Evolutionary conservation across 64 coral and sea anemone genomes (phyloP).

Genomic region (Orbicella faveolata): DNA sequence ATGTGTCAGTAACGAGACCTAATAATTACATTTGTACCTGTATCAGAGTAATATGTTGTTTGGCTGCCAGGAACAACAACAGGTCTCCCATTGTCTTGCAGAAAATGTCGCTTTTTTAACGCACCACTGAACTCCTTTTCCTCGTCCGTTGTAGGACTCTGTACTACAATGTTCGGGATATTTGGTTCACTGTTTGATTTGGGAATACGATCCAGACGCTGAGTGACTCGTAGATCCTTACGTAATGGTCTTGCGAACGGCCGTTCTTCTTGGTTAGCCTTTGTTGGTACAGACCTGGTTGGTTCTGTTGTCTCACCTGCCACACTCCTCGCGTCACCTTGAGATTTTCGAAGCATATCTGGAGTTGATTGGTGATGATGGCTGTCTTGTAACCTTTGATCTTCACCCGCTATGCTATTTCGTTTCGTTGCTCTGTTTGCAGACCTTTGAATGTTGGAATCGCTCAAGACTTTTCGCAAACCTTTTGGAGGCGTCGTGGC

Average conservation of each 20-base stretch:
- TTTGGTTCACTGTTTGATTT: conserved; percentile 40
- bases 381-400: background rate
- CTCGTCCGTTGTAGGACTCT: conserved; percentile 89
- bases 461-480: conserved; percentile 30
- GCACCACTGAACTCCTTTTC: conserved; percentile 31
- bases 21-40: background rate
- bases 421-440: background rate
- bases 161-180: conserved; percentile 69
- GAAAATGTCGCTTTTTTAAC: background rate
- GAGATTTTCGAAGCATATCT: conserved; percentile 1
- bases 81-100: conserved; percentile 1
- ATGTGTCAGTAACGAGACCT: too few species aligned
- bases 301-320: background rate
- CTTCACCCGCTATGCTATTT: background rate
- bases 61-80: background rate
- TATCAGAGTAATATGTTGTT: conserved; percentile 26
- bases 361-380: conserved; percentile 6
- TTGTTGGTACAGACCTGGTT: background rate
- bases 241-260: background rate
- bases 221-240: background rate
- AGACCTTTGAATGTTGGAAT: background rate
- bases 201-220: conserved; percentile 15
- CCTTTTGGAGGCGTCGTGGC: conserved; percentile 3
- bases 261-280: background rate
- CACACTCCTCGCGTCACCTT: background rate